Evolutionary conservation across 2,888 invertebrate genomes (phyloP).

Genomic region (Dryomyza anilis): DNA sequence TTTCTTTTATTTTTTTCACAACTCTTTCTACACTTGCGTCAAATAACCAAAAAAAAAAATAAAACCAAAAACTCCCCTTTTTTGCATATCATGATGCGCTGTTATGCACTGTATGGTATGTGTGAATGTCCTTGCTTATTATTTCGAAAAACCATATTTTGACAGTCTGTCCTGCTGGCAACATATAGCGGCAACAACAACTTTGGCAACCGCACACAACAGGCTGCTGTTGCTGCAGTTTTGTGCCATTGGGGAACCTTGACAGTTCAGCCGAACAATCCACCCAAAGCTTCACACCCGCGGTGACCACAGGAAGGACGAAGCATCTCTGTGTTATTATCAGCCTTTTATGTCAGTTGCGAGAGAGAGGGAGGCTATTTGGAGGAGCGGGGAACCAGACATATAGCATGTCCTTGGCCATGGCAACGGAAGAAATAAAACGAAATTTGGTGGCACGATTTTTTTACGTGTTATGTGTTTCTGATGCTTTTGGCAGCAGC

Average conservation of each 20-base stretch:
- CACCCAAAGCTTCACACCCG: conserved; percentile 42
- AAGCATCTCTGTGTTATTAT: too few relatives aligned
- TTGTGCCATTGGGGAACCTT: conserved; percentile 36
- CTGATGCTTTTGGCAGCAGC: neutral
- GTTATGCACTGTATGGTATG: neutral
- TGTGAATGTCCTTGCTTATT: conserved; percentile 24
- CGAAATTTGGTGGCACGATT: conserved; percentile 35
- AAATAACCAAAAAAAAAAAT: neutral
- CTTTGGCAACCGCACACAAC: conserved; percentile 23
- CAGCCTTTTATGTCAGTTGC: too few relatives aligned
- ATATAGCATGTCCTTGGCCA: conserved; percentile 49
- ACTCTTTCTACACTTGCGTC: conserved; percentile 39
- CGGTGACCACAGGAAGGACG: conserved; percentile 39
- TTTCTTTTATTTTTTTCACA: conserved; percentile 25
- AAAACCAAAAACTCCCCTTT: too few relatives aligned
- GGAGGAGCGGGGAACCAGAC: too few relatives aligned
- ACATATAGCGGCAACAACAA: neutral
- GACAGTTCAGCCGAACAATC: conserved; percentile 37
- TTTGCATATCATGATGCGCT: neutral
- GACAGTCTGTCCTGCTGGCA: conserved; percentile 12
- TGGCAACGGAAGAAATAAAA: conserved; percentile 38
- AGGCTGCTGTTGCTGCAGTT: conserved; percentile 21
- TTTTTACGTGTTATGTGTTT: conserved; percentile 32
- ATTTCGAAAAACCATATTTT: conserved; percentile 32
- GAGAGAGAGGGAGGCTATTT: too few relatives aligned